Conservation (phyloP, 2,888 invertebrate species). For the Leptopilina drosophilae region DNA sequence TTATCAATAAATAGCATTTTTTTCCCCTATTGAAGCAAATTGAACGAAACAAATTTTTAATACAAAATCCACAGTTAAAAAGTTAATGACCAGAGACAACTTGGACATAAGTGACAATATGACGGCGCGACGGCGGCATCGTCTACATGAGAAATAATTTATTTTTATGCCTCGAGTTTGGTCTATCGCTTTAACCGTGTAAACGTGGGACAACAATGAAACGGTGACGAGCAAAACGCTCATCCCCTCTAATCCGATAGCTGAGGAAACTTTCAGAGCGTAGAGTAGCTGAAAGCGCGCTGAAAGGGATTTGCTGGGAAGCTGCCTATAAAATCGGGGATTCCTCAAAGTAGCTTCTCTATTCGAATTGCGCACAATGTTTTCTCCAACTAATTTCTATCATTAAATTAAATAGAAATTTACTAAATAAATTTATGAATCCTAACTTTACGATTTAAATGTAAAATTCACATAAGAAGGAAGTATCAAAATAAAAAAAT, state of each 20-base stretch:
- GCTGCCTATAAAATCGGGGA: conserved; percentile 38
- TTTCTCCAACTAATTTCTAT: conserved; percentile 35
- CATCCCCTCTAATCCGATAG: conserved; percentile 38
- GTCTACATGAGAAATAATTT: neutral
- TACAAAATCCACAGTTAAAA: neutral
- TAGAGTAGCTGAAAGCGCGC: conserved; percentile 35
- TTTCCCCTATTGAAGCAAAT: neutral
- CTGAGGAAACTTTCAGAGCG: conserved; percentile 39
- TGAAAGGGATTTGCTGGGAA: conserved; percentile 37
- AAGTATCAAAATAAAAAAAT: too few species aligned
- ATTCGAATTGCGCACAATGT: conserved; percentile 7
- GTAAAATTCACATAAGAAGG: too few species aligned
- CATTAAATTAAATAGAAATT: conserved; percentile 56
- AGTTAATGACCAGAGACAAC: neutral
- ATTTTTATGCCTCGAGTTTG: conserved; percentile 18
- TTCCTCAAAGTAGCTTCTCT: conserved; percentile 3
- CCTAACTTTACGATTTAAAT: too few species aligned
- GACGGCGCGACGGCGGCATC: neutral
- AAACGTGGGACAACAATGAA: conserved; percentile 28
- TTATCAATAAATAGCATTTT: too few species aligned
- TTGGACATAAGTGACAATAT: conserved; percentile 2
- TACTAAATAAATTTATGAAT: conserved; percentile 46
- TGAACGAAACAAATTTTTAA: neutral
- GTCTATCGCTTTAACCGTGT: conserved; percentile 36
- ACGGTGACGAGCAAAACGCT: conserved; percentile 39